Evolutionary conservation across 2,113 vertebrate species (phyloP).

Genomic region (Columba livia): DNA sequence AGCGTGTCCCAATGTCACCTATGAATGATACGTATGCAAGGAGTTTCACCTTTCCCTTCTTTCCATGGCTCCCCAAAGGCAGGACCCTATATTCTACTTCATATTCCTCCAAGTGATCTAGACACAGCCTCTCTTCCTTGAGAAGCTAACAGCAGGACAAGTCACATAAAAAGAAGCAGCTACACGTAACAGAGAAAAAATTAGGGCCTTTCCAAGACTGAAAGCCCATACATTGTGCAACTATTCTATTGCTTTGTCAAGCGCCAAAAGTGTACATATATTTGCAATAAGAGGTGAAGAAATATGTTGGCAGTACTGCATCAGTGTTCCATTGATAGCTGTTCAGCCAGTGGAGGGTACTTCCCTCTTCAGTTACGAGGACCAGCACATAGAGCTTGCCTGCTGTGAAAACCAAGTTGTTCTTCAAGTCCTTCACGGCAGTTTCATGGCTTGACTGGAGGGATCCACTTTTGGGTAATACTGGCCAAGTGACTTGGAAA

Average conservation of each 20-base stretch:
- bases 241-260: not conserved
- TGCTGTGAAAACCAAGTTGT: not conserved
- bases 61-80: not conserved
- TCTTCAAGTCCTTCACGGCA: not conserved
- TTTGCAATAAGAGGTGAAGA: not conserved
- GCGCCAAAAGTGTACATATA: not conserved
- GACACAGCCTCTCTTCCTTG: accelerated
- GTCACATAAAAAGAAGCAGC: not conserved
- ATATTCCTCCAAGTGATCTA: not conserved
- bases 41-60: not conserved
- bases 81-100: not conserved
- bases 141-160: not conserved
- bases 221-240: not conserved
- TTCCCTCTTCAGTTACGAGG: not conserved
- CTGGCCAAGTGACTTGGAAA: not conserved
- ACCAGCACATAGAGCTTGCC: not conserved
- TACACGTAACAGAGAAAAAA: not conserved
- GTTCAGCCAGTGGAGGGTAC: not conserved
- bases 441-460: not conserved
- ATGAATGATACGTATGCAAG: not conserved
- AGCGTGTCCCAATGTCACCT: accelerated
- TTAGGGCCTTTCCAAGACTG: not conserved
- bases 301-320: not conserved
- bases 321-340: not conserved
- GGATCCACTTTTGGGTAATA: not conserved